These are phyloP conservation scores for Philaethria dido DNA, from an alignment of 2,888 invertebrate genomes.

Conservation along the genomic window DNA sequence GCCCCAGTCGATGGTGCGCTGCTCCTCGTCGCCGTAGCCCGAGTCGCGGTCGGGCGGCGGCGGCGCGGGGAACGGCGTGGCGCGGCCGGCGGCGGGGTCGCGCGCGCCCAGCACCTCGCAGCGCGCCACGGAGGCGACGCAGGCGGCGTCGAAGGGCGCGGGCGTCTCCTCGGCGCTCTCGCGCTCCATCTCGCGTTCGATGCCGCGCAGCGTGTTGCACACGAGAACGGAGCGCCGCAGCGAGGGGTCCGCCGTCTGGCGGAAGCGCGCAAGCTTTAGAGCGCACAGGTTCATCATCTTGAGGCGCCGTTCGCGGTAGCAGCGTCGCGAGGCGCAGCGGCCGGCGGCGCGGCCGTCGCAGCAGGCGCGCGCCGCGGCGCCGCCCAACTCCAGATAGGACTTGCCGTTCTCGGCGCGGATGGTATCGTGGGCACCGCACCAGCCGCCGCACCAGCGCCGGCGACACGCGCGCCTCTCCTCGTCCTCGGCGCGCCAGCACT, in stretches of 20 bases:
- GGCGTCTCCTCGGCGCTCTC: conserved; percentile 85
- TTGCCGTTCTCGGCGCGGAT: conserved; percentile 96
- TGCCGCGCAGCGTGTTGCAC: conserved; percentile 94
- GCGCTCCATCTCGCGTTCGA: conserved; percentile 94
- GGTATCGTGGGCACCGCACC: conserved; percentile 88
- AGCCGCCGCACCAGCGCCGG: conserved; percentile 83
- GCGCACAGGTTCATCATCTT: conserved; percentile 96
- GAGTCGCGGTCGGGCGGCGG: conserved; percentile 87
- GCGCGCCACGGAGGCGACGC: conserved; percentile 82
- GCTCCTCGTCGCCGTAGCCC: conserved; percentile 90
- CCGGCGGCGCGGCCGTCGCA: conserved; percentile 89
- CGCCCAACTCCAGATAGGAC: conserved; percentile 93
- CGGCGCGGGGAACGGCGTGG: conserved; percentile 87
- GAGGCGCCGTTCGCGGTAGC: conserved; percentile 93
- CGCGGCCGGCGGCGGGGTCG: conserved; percentile 83
- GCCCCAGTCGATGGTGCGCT: conserved; percentile 95
- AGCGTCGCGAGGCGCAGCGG: conserved; percentile 91
- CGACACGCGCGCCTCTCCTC: conserved; percentile 80
- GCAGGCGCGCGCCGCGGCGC: conserved; percentile 89
- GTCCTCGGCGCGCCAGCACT: conserved; percentile 83
- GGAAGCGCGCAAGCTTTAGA: conserved; percentile 93
- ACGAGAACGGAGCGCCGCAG: conserved; percentile 95
- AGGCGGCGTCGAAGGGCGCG: conserved; percentile 70
- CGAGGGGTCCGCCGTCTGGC: conserved; percentile 95
- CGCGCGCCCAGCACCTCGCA: conserved; percentile 82